A percentile compares a stretch with the other conserved stretches of the same genome.
Evolutionary conservation across 2,888 invertebrate genomes (phyloP).

Genomic region (Phlogophora meticulosa): DNA sequence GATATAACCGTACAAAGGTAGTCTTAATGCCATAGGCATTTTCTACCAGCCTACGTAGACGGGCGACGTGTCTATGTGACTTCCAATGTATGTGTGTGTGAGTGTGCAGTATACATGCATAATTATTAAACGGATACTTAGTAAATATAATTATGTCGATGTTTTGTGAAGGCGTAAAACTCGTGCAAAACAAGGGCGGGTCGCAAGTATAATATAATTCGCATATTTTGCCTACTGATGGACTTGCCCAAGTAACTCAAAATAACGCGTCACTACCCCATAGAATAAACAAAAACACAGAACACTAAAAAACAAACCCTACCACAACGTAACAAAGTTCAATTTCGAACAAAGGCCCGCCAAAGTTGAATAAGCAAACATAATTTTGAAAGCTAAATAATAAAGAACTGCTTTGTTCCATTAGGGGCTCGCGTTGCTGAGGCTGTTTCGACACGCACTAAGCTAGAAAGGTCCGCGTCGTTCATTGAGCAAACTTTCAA

Average conservation of each 20-base stretch:
- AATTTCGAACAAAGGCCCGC: constrained; percentile 25
- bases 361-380: constrained; percentile 60
- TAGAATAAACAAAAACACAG: constrained; percentile 41
- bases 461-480: constrained; percentile 65
- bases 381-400: constrained; percentile 64
- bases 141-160: too few relatives aligned
- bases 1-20: too few relatives aligned
- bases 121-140: too few relatives aligned
- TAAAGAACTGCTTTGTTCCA: constrained; percentile 67
- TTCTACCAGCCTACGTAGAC: too few relatives aligned
- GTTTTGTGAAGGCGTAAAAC: too few relatives aligned
- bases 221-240: constrained; percentile 33
- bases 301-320: constrained; percentile 30
- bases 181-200: too few relatives aligned
- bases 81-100: too few relatives aligned
- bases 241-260: constrained; percentile 29
- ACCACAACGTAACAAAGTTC: constrained; percentile 15
- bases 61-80: too few relatives aligned
- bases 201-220: constrained; percentile 17
- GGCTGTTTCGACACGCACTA: constrained; percentile 59
- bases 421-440: constrained; percentile 55
- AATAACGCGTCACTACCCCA: constrained; percentile 40
- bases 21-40: too few relatives aligned
- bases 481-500: constrained; percentile 72
- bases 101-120: too few relatives aligned